These are phyloP conservation scores for Hyaena hyaena DNA, from an alignment of 2,113 vertebrate genomes.

Conservation along the genomic window DNA sequence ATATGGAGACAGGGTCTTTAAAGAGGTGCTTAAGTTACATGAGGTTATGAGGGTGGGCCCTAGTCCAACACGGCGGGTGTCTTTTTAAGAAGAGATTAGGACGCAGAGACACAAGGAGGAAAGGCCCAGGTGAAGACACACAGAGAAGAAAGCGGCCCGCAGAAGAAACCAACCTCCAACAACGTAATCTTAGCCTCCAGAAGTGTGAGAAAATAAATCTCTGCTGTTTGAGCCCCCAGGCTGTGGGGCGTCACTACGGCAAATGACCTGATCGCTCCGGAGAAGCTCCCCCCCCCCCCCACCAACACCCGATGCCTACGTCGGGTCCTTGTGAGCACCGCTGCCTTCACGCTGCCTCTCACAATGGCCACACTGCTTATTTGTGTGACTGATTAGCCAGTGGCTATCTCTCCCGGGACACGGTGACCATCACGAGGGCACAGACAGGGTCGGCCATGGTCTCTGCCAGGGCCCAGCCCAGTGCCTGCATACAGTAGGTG, in stretches of 20 bases:
- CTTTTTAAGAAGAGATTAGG: background rate
- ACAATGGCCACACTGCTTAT: fast-evolving
- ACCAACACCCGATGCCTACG: background rate
- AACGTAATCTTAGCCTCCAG: background rate
- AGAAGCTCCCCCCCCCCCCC: background rate
- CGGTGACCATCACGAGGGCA: background rate
- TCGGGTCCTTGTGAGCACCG: background rate
- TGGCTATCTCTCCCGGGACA: fast-evolving
- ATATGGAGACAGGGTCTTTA: background rate
- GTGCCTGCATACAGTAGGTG: background rate
- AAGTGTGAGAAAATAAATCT: background rate
- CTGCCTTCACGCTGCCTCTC: background rate
- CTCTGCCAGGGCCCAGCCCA: background rate
- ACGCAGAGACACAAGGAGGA: background rate
- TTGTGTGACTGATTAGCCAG: background rate
- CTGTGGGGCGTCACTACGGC: background rate
- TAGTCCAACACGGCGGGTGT: background rate
- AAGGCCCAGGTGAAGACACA: background rate
- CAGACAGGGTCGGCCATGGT: background rate
- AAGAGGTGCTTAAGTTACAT: background rate
- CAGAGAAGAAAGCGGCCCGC: background rate
- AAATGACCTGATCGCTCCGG: background rate
- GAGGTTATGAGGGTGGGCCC: background rate
- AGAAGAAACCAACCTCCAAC: background rate
- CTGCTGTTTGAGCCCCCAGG: background rate